Base-by-base conservation (phyloP, 1,140 invertebrate genomes). In the Asobara japonica region DNA sequence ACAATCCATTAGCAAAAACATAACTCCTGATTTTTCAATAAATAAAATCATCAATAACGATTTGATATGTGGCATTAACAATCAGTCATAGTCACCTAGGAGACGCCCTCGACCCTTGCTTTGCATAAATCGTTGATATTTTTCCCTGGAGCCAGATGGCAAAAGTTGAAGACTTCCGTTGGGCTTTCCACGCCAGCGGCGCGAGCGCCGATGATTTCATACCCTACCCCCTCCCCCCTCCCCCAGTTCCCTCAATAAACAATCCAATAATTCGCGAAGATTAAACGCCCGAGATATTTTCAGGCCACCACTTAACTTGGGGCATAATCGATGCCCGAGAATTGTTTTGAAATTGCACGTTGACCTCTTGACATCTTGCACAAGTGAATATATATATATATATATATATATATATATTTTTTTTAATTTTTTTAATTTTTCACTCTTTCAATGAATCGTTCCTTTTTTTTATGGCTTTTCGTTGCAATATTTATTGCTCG, bases 281-380 rank as follows among this genome's bases (percentile, higher is more conserved):
- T 56, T 56, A 27, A 56, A 56, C 22, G 51, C 51, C 18, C 51
- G 51, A 56, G 51, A 56, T 56, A 56, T 56, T 25, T 56, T 22
- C 51, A 56, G 51, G 51, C 18, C 51, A 56, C 51, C 51, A 56
- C 20, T 56, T 20, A 56, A 56, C 51, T 56, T 56, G 1, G 22
- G 41, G 2, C 11, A 56, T 56, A 56, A 56, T 56, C 51, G 51
- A 56, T 56, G 51, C 18, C n/a, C 51, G 25, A 56, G 18, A 56
- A 56, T 56, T 56, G 51, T 56, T 56, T 56, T 56, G 51, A 56
- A 56, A 56, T 56, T 56, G 51, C 51, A 56, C 51, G 51, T 56
- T 56, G 51, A 56, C 51, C 51, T 56, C 51, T 56, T 56, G 51
- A 22, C 51, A 3, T 56, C 51, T 56, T 56, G 51, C 51, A 56